Evolutionary conservation across 2,113 vertebrate species (phyloP), one percentile per base, ranked within the genome.

Genomic region (Mixornis gularis): DNA sequence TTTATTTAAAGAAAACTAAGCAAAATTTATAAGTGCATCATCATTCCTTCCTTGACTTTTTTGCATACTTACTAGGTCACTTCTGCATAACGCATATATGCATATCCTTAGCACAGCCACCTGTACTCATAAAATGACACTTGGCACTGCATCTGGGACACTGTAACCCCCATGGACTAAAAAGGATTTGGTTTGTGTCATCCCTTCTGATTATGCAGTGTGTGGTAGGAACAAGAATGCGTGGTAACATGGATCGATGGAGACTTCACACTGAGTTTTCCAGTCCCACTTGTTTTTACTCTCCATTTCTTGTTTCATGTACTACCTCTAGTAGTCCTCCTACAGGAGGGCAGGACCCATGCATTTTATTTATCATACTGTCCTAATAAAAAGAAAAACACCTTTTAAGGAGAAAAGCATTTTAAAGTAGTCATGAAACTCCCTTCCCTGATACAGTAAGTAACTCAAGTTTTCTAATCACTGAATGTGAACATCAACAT

Each of bases 151-250:
- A 89, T 74, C 87, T 90, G 81, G 92, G 93, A 97, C 81, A 80
- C 70, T 20, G 59, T 66, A 96, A 90, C 92, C 90, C 95, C 93
- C 20, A 2, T 21, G 29, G 89, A 93, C 92, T 96, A 82, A 88
- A 97, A 96, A 46, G 78, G 44, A 91, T 93, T 71, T 91, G 77
- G 68, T 95, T 92, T 96, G 89, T 90, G 87, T 97, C 5, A 0
- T 92, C 96, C 93, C 88, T 95, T 92, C 83, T 96, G 95, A 96
- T 96, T 95, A 97, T 90, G 76, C 83, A 95, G 72, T 49, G 25
- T 79, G 95, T 77, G 70, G 86, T 85, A 87, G 74, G 79, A 95
- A 92, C 88, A 95, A 90, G 71, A 84, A 55, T 82, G 87, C 91
- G 56, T 46, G 85, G 93, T 26, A 84, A 96, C 82, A 96, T 2